These are phyloP conservation scores for Lota lota DNA, from an alignment of 2,113 vertebrate genomes.

Conservation along the genomic window DNA sequence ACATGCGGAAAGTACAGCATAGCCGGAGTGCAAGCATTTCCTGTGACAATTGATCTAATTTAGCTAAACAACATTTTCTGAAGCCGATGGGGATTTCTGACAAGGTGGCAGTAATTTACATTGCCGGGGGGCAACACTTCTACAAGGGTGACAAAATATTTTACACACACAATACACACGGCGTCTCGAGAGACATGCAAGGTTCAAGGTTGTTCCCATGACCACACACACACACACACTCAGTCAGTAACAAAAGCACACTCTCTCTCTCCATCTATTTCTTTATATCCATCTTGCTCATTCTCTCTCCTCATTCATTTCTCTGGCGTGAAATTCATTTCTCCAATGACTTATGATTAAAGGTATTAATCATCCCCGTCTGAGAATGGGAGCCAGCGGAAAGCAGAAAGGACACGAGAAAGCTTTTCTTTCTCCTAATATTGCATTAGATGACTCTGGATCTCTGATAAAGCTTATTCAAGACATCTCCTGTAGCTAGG, in stretches of 20 bases:
- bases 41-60: neutral
- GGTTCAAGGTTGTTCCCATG: no score
- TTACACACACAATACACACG: neutral
- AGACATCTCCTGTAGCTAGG: no score
- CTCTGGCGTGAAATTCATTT: slow-evolving; percentile 16
- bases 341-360: slow-evolving; percentile 33
- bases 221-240: slow-evolving; percentile 12
- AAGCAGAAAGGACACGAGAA: no score
- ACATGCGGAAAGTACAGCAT: slow-evolving; percentile 10
- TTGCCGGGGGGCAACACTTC: neutral
- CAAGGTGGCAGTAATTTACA: neutral
- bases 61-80: neutral
- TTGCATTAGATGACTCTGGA: no score
- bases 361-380: slow-evolving; percentile 29
- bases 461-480: no score
- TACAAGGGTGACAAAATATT: neutral
- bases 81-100: slow-evolving; percentile 6
- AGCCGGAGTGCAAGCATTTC: slow-evolving; percentile 11
- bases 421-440: no score
- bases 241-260: slow-evolving; percentile 9
- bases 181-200: no score
- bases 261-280: neutral
- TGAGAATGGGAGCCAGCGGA: slow-evolving; percentile 9
- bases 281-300: neutral
- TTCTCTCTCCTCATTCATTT: neutral